Evolutionary conservation across 2,888 invertebrate species (phyloP).

Genomic region (Mesopsocus fuscifrons): DNA sequence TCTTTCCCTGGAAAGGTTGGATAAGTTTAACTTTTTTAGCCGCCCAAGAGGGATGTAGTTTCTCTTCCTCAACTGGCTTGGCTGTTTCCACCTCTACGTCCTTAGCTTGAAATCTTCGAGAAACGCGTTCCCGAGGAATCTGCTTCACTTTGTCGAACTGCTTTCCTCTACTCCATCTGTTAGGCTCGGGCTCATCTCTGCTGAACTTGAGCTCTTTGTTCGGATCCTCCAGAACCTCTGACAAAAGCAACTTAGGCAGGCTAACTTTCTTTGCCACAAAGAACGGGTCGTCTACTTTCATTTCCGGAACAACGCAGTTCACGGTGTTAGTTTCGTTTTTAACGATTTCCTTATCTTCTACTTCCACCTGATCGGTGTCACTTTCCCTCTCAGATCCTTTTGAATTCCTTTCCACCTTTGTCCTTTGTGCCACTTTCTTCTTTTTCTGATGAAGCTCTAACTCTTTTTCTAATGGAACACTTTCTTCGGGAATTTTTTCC

Average conservation of each 20-base stretch:
- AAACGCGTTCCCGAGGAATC: background rate
- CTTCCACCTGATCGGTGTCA: background rate
- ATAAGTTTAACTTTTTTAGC: conserved; percentile 4
- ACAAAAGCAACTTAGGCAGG: background rate
- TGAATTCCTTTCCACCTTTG: background rate
- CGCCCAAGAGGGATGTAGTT: conserved; percentile 7
- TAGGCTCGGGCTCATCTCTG: background rate
- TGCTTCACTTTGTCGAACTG: background rate
- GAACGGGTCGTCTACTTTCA: background rate
- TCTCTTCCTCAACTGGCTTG: background rate
- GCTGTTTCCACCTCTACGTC: background rate
- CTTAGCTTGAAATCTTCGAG: background rate
- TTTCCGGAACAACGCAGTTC: background rate
- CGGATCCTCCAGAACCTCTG: background rate
- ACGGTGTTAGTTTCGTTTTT: background rate
- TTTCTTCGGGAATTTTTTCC: background rate
- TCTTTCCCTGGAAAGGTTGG: conserved; percentile 4
- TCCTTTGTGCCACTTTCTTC: background rate
- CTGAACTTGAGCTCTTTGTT: background rate
- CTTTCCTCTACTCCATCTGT: no score
- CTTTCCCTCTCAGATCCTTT: no score
- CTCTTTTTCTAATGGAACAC: background rate
- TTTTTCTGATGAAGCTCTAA: background rate
- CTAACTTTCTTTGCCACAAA: conserved; percentile 3
- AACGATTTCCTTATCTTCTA: background rate